Base-by-base conservation (phyloP, 2,113 vertebrate genomes). In the Podarcis raffonei region DNA sequence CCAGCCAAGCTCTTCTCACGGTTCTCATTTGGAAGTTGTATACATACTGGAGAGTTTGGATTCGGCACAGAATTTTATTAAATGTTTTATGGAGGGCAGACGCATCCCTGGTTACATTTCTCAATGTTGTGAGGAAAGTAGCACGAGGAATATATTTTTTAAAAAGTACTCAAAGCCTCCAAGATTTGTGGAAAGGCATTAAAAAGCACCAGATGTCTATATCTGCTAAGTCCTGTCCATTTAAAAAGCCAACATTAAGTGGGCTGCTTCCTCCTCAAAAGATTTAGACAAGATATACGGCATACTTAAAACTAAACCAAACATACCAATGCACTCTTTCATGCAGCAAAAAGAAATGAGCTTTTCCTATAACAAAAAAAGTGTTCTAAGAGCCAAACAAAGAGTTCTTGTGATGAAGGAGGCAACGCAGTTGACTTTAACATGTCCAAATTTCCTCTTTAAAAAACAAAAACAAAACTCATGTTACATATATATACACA, bases 281-380 rank as follows among this genome's bases (percentile, higher is more conserved):
- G 35, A 82, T n/a, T 75, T 74, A 74, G 32, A 39, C 35, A 25
- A 88, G 20, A 65, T 75, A 83, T 68, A 78, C 23, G 15, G 35
- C n/a, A 39, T 37, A 3, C 72, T 75, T 65, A 30, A 30, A 76
- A 81, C 15, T 32, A 74, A 82, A 78, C 15, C 57, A 83, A 88
- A 27, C 62, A 68, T 69, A 59, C 7, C 27, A 71, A 27, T 7
- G n/a, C 53, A 39, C 32, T 65, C 12, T 85, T 76, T 65, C 32
- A 65, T 65, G 25, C n/a, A 35, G 39, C 53, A 25, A 27, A 18
- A 39, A 66, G 30, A 37, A 25, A 5, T 3, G 35, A 1, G 27
- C 2, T 37, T 92, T 87, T 91, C 87, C 59, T 76, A 59, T 27
- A 75, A 71, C 27, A 30, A 82, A 20, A 62, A 62, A 20, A 4